Evolutionary conservation across 2,113 vertebrate species (phyloP).

Genomic region (Dendrocopos noguchii): DNA sequence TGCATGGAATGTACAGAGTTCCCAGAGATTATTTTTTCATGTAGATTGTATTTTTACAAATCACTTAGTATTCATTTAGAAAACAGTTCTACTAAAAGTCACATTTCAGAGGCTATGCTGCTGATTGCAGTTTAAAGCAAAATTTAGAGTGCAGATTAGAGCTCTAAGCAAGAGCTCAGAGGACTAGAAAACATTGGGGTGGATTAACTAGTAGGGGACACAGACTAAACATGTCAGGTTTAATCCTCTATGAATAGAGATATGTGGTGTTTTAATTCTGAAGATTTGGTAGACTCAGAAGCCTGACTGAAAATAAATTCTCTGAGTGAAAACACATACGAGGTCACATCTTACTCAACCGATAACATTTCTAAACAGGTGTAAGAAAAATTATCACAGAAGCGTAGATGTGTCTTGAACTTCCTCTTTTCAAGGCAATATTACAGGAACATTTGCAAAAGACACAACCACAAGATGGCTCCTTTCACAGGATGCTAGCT

Average conservation of each 20-base stretch:
- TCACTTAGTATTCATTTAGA: neutral
- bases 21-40: neutral
- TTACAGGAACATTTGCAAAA: neutral
- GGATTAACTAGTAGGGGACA: neutral
- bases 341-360: neutral
- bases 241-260: neutral
- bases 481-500: slow-evolving; percentile 17
- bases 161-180: neutral
- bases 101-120: neutral
- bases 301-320: neutral
- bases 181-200: neutral
- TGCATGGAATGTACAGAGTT: neutral
- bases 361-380: neutral
- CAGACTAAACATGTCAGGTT: neutral
- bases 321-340: neutral
- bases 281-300: neutral
- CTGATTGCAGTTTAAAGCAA: neutral
- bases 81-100: neutral
- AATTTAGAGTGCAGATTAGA: neutral
- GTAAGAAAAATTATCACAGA: neutral
- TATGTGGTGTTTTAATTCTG: neutral
- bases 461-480: slow-evolving; percentile 67
- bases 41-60: neutral
- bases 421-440: neutral
- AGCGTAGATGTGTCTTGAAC: neutral